A percentile compares a stretch with the other conserved stretches of the same genome.
These are phyloP conservation scores for Ceriagrion tenellum DNA, from an alignment of 2,888 invertebrate species.

Conservation along the genomic window DNA sequence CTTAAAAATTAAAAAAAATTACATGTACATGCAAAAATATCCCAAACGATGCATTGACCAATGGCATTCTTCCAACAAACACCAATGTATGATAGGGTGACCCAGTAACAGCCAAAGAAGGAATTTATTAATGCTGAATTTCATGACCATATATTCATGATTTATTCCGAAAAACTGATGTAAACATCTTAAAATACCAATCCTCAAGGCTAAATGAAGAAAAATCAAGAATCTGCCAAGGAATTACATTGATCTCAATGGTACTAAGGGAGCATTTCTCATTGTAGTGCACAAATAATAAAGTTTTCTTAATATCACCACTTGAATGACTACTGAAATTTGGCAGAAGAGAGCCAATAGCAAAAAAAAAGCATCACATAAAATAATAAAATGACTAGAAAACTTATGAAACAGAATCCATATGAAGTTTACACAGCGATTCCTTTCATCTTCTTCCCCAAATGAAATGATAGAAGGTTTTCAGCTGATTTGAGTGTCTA, in stretches of 20 bases:
- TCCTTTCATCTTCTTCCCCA: background rate
- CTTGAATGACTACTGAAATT: background rate
- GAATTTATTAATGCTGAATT: too few species aligned
- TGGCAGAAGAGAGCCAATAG: background rate
- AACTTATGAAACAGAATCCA: background rate
- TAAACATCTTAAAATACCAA: background rate
- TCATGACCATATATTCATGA: too few species aligned
- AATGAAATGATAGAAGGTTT: background rate
- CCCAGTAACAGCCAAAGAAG: too few species aligned
- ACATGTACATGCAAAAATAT: too few species aligned
- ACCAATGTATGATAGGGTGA: too few species aligned
- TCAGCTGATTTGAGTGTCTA: background rate
- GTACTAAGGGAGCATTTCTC: background rate
- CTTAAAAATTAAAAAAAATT: too few species aligned
- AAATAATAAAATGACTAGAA: constrained; percentile 13
- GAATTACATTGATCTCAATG: background rate
- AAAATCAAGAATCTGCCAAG: background rate
- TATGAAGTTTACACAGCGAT: background rate
- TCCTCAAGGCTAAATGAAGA: background rate
- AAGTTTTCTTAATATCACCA: background rate
- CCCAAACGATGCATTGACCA: too few species aligned
- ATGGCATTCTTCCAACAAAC: too few species aligned
- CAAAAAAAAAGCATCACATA: background rate
- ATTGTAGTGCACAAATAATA: background rate
- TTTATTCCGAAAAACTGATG: background rate